These are phyloP conservation scores for Acleris sparsana DNA, from an alignment of 2,888 invertebrate species.

Conservation along the genomic window DNA sequence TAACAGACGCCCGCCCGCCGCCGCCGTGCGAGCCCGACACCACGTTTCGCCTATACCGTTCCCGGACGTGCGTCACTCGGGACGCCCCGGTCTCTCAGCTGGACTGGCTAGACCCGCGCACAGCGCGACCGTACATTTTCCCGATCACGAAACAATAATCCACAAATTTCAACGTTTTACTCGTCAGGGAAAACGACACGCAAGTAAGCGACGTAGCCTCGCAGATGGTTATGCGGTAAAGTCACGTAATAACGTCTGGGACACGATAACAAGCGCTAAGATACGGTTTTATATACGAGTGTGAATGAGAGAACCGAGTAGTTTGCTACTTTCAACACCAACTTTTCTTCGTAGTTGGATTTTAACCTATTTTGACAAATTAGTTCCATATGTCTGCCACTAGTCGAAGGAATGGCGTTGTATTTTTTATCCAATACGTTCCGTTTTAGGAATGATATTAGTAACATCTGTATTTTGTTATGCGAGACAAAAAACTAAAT, in stretches of 20 bases:
- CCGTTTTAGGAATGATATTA: slow-evolving; percentile 42
- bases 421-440: slow-evolving; percentile 51
- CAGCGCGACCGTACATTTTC: slow-evolving; percentile 59
- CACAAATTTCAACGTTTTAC: slow-evolving; percentile 44
- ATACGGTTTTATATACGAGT: slow-evolving; percentile 22
- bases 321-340: slow-evolving; percentile 41
- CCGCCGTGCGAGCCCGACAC: slow-evolving; percentile 46
- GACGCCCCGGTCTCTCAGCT: slow-evolving; percentile 61
- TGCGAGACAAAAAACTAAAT: no score
- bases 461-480: no score
- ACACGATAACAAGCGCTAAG: slow-evolving; percentile 43
- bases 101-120: slow-evolving; percentile 55
- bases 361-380: slow-evolving; percentile 80
- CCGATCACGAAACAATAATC: slow-evolving; percentile 42
- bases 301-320: slow-evolving; percentile 57
- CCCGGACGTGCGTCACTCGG: slow-evolving; percentile 35
- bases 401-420: slow-evolving; percentile 64
- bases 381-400: slow-evolving; percentile 74
- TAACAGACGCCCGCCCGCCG: slow-evolving; percentile 65
- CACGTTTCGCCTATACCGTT: slow-evolving; percentile 52
- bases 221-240: slow-evolving; percentile 55
- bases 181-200: slow-evolving; percentile 49
- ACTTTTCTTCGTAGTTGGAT: slow-evolving; percentile 54
- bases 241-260: slow-evolving; percentile 52
- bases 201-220: slow-evolving; percentile 76